A percentile compares a stretch with the other conserved stretches of the same genome.
Evolutionary conservation across 2,797 vertebrate species (phyloP).

Genomic region (Parauchenoglanis ngamensis): DNA sequence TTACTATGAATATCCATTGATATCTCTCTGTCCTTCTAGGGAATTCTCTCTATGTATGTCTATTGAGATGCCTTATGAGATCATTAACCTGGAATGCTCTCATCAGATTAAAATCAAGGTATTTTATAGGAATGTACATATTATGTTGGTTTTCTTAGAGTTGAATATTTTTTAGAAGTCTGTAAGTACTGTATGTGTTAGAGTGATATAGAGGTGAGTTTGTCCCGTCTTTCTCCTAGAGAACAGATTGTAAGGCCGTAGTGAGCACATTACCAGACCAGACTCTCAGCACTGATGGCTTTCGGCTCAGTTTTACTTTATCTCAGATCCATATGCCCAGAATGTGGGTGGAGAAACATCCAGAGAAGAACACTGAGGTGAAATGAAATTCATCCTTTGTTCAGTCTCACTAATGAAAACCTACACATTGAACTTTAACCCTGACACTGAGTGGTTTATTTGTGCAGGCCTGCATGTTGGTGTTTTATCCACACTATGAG

Average conservation of each 20-base stretch:
- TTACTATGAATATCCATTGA: background rate
- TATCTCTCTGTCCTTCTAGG: slow-evolving; percentile 48
- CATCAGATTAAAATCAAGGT: slow-evolving; percentile 82
- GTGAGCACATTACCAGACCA: slow-evolving; percentile 76
- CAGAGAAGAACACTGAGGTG: slow-evolving; percentile 83
- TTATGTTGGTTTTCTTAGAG: background rate
- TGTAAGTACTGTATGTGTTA: slow-evolving; percentile 15
- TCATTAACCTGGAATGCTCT: slow-evolving; percentile 72
- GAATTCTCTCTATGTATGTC: slow-evolving; percentile 80
- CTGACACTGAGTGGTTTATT: background rate
- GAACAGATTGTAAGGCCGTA: slow-evolving; percentile 82
- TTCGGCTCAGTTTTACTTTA: slow-evolving; percentile 76
- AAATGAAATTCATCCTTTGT: background rate
- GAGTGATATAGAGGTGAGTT: slow-evolving; percentile 22
- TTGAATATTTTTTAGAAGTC: background rate
- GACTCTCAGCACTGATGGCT: slow-evolving; percentile 72
- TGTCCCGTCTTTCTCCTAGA: slow-evolving; percentile 62
- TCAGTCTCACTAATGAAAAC: background rate
- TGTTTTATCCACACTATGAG: slow-evolving; percentile 83
- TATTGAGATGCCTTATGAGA: slow-evolving; percentile 81
- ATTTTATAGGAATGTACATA: background rate
- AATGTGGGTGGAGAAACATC: slow-evolving; percentile 89
- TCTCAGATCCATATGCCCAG: slow-evolving; percentile 77
- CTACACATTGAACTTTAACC: too few relatives aligned
- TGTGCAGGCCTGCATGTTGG: slow-evolving; percentile 84